These are phyloP conservation scores for Rhingia rostrata DNA, from an alignment of 2,888 invertebrate genomes.

Conservation along the genomic window DNA sequence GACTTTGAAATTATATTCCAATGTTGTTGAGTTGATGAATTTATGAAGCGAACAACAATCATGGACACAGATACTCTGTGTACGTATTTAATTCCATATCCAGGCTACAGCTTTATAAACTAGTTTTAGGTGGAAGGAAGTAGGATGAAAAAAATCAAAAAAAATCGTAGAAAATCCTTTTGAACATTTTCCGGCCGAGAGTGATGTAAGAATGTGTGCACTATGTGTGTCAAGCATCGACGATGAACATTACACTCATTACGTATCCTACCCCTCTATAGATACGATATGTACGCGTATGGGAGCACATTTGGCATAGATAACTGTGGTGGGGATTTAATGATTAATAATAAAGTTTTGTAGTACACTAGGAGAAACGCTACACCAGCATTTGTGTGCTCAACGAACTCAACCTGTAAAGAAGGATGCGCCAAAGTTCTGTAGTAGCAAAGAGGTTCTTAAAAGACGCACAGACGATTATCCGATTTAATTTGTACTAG, in stretches of 20 bases:
- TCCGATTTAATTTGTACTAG: constrained; percentile 49
- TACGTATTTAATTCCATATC: constrained; percentile 32
- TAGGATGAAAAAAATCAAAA: not conserved
- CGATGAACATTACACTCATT: constrained; percentile 49
- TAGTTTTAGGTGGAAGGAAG: constrained; percentile 13
- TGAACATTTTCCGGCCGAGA: constrained; percentile 30
- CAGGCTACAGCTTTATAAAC: not conserved
- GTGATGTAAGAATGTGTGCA: constrained; percentile 13
- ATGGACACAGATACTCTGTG: constrained; percentile 38
- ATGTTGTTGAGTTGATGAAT: constrained; percentile 8
- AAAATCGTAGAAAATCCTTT: not conserved
- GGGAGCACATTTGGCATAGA: constrained; percentile 9
- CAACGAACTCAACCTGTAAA: constrained; percentile 13
- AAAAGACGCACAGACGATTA: constrained; percentile 34
- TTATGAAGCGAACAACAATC: constrained; percentile 31
- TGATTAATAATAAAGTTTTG: constrained; percentile 52
- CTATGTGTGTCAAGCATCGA: constrained; percentile 53
- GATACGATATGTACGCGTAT: no score
- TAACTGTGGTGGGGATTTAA: constrained; percentile 24
- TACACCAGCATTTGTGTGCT: not conserved
- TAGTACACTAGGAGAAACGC: constrained; percentile 6
- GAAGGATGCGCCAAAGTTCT: constrained; percentile 19
- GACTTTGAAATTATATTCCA: constrained; percentile 31
- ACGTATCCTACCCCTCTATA: not conserved
- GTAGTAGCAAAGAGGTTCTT: constrained; percentile 35